Evolutionary conservation across 2,888 invertebrate genomes (phyloP), one percentile per base, ranked within the genome.

Genomic region (Nezara viridula): DNA sequence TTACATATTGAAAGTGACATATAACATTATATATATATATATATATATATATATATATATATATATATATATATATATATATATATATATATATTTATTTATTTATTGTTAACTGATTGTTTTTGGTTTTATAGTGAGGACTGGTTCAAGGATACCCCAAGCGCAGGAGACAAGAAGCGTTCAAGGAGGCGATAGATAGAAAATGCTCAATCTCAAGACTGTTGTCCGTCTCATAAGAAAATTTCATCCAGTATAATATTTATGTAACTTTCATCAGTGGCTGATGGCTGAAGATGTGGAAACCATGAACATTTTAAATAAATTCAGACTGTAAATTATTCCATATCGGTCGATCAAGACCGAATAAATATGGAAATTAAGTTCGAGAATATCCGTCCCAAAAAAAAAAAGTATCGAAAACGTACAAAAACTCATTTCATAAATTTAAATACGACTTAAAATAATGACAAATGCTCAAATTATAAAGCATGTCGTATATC

Each of bases 131-230:
- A 27, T 92, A 94, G 96, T 92, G 97, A 97, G 95, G 96, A 97
- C 92, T 97, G 97, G 97, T 97, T 97, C 95, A 97, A 97, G 93
- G 97, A 97, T 2, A 91, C 91, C 73, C 93, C 93, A 89, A 93
- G 94, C 91, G 94, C 94, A 92, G 91, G 92, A 52, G 90, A 91
- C 55, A 92, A 91, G 87, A 92, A 91, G 91, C 91, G 90, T 81
- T 91, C 90, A 89, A 91, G 90, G 90, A 91, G 91, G 91, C 88
- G 88, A 88, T 88, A 73, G 47, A 73, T 19, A 40, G 16, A 60
- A 6, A n/a, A 52, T 66, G 16, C 73, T 16, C 44, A n/a, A 73
- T 21, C 49, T 32, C 88, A 88, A 88, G 88, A 88, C 88, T 88
- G 88, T 66, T 73, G 6, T 73, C 66, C 66, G 66, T 73, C 66